Evolutionary conservation across 2,888 invertebrate genomes (phyloP), one percentile per base, ranked within the genome.

Genomic region (Cylindroiulus punctatus): DNA sequence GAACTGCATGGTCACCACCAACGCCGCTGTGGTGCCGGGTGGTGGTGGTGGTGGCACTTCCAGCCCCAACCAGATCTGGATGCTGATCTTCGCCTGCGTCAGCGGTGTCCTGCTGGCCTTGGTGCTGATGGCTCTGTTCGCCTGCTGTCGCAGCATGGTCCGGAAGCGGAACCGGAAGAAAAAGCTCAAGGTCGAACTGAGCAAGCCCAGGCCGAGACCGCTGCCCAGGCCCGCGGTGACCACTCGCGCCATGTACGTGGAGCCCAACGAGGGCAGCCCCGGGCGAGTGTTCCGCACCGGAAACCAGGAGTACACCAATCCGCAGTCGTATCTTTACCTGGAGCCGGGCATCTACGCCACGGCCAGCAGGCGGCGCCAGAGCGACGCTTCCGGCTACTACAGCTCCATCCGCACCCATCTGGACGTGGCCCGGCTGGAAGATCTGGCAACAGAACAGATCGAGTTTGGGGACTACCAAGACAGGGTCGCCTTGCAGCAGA

Each of bases 401-500:
- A 36, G 36, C n/a, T 81, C 81, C 81, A 81, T 81, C 19, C 81
- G 40, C 32, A 81, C 81, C 57, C 57, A 57, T n/a, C 57, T 57
- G 19, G 57, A 57, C 2, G 57, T n/a, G 2, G 57, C n/a, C 8
- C 19, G 2, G 2, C n/a, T n/a, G 57, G 57, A 57, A 1, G 22
- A 8, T 22, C 57, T 14, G n/a, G 4, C n/a, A 22, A 8, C 22
- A 3, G 57, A 57, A 22, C 57, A 57, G 57, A 57, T 57, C n/a
- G 57, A 57, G 14, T 57, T 57, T 57, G 57, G 57, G 1, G 57
- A 57, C 57, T 57, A 57, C 57, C 57, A 57, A n/a, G 57, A 57
- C n/a, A 22, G 57, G 1, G 0, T 57, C 19, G 57, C 57, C 2
- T 57, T 57, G 57, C 57, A 57, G 57, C 57, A 57, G 57, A 4